Percentiles rank a stretch among this genome's conserved stretches.
These are phyloP conservation scores for Tipula helvola DNA, from an alignment of 2,888 invertebrate genomes.

Conservation along the genomic window DNA sequence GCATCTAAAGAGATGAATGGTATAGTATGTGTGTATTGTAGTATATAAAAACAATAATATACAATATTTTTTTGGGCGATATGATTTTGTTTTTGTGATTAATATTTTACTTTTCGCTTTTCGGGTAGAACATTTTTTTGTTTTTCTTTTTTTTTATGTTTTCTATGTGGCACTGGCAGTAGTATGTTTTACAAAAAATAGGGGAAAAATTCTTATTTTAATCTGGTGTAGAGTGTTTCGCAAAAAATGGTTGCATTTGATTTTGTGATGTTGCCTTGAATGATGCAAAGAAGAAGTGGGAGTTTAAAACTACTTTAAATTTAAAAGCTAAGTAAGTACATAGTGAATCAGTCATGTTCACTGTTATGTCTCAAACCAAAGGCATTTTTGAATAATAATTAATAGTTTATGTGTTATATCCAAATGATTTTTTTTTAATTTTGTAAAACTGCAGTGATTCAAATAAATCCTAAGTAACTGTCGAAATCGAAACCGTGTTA, in stretches of 20 bases:
- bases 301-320: too few relatives aligned
- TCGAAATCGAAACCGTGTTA: too few relatives aligned
- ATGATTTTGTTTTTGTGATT: background rate
- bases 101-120: background rate
- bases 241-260: background rate
- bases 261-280: background rate
- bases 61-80: background rate
- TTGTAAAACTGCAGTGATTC: too few relatives aligned
- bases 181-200: background rate
- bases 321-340: too few relatives aligned
- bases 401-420: too few relatives aligned
- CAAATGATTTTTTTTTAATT: too few relatives aligned
- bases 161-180: background rate
- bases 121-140: background rate
- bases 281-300: too few relatives aligned
- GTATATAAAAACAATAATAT: background rate
- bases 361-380: too few relatives aligned
- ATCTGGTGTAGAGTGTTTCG: background rate
- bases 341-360: too few relatives aligned
- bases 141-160: background rate
- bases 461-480: too few relatives aligned
- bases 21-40: background rate
- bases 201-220: background rate
- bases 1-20: background rate
- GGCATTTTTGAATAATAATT: too few relatives aligned